Conservation (phyloP, 2,113 vertebrate genomes). For the Phocoena sinus region DNA sequence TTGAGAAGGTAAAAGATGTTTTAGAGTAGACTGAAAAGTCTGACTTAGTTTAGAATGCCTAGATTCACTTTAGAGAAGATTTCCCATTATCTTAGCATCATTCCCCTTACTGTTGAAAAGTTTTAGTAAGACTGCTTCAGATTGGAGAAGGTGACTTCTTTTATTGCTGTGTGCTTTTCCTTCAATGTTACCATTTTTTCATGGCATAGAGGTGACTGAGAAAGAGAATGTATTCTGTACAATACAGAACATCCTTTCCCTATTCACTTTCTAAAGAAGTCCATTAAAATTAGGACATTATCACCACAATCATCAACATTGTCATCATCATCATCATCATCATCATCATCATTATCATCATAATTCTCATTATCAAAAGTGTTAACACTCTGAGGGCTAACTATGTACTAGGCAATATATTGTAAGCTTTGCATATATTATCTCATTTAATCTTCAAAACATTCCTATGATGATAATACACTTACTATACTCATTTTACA, state of each 20-base stretch:
- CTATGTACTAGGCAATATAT: background rate
- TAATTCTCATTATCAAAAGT: background rate
- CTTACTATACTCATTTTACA: background rate
- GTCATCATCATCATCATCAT: background rate
- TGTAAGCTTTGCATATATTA: background rate
- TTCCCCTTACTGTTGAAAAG: background rate
- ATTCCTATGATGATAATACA: background rate
- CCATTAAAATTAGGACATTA: background rate
- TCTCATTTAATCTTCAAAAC: background rate
- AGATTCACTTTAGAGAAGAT: background rate
- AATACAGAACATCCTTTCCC: background rate
- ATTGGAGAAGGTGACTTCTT: background rate
- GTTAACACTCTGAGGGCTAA: background rate
- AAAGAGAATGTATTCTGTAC: background rate
- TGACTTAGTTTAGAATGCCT: background rate
- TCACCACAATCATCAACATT: background rate
- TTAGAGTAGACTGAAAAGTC: background rate
- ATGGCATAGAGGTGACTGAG: background rate
- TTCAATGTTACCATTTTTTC: background rate
- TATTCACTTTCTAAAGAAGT: background rate
- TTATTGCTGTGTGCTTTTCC: background rate
- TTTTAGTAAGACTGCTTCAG: background rate
- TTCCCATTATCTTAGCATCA: background rate
- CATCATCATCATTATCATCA: background rate
- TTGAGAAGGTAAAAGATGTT: background rate